A percentile compares a stretch with the other conserved stretches of the same genome.
Conservation (phyloP, 1,140 invertebrate species). For the Caenorhabditis latens region DNA sequence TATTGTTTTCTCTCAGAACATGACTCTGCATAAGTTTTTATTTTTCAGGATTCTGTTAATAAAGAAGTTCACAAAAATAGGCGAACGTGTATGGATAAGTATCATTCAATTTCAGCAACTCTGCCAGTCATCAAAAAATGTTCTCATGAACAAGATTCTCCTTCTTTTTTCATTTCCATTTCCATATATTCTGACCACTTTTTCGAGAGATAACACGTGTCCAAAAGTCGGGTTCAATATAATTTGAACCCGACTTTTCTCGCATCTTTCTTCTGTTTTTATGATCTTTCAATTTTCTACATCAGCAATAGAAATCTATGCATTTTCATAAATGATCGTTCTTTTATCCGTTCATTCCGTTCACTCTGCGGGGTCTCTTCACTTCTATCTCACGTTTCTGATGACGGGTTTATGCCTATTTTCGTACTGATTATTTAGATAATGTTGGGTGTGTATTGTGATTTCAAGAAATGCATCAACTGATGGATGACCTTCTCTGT, state of each 20-base stretch:
- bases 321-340: slow-evolving; percentile 44
- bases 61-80: too few species aligned
- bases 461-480: not conserved
- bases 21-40: too few species aligned
- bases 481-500: not conserved
- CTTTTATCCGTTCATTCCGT: slow-evolving; percentile 49
- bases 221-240: not conserved
- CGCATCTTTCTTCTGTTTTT: slow-evolving; percentile 17
- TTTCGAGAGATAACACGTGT: too few species aligned
- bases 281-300: slow-evolving; percentile 12
- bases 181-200: too few species aligned
- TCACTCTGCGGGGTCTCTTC: not conserved
- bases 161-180: too few species aligned
- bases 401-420: slow-evolving; percentile 1
- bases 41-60: too few species aligned
- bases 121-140: too few species aligned
- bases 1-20: too few species aligned
- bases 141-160: too few species aligned
- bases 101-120: too few species aligned
- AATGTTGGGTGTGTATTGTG: not conserved
- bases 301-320: not conserved
- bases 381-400: not conserved
- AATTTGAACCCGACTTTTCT: not conserved
- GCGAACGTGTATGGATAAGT: too few species aligned
- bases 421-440: not conserved